phyloP scores from a whole-genome alignment of 2,113 vertebrate genomes.

The Pteronura brasiliensis region DNA sequence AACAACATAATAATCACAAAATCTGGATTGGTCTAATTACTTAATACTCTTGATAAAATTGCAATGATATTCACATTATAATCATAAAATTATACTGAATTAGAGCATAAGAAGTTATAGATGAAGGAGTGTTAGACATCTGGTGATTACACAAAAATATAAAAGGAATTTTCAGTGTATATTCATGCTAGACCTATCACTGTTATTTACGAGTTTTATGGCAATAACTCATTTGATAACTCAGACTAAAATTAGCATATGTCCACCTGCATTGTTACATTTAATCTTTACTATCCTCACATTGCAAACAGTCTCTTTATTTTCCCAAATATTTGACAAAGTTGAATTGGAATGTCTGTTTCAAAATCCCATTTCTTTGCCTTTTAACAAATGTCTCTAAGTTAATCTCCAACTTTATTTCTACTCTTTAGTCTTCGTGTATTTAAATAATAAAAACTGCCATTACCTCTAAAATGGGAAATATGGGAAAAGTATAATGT shows the following conservation, averaged over 20 bases:
- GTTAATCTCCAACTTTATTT: background rate
- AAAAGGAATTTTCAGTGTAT: background rate
- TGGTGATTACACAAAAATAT: background rate
- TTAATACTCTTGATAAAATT: background rate
- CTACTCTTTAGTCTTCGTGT: background rate
- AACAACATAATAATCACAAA: background rate
- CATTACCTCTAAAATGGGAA: background rate
- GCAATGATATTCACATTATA: background rate
- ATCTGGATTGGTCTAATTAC: background rate
- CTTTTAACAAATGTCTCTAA: background rate
- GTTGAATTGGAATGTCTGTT: background rate
- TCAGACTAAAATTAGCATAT: background rate
- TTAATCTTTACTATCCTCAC: background rate
- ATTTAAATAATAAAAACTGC: background rate
- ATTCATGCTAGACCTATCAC: background rate
- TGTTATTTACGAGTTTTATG: background rate
- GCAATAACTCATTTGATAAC: background rate
- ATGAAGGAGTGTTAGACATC: background rate
- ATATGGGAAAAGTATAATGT: background rate
- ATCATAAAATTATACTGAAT: background rate
- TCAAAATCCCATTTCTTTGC: background rate
- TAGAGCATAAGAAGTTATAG: background rate
- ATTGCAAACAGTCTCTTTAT: background rate
- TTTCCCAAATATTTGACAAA: background rate
- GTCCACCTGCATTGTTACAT: background rate